phyloP scores from a whole-genome alignment of 2,888 invertebrate species.

The Norana najaformis region DNA sequence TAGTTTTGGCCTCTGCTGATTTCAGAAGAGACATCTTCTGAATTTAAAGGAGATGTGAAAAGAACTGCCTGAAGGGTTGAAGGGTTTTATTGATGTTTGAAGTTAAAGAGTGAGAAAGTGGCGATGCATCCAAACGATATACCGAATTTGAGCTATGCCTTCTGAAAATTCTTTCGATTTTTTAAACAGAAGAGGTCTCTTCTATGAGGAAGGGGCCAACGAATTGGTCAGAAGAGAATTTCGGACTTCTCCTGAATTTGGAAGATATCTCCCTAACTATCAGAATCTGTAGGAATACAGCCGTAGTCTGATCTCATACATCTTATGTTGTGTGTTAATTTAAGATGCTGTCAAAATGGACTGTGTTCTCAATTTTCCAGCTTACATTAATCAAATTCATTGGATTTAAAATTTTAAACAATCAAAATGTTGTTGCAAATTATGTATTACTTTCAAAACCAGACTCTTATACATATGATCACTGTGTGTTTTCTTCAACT shows the following conservation, averaged over 20 bases:
- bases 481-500: not conserved
- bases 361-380: not conserved
- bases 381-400: not conserved
- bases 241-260: not conserved
- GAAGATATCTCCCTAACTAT: not conserved
- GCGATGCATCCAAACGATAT: not conserved
- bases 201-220: not conserved
- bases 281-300: not conserved
- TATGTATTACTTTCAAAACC: not conserved
- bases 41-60: not conserved
- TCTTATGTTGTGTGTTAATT: not conserved
- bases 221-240: not conserved
- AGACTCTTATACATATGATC: too few species aligned
- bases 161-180: not conserved
- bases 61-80: not conserved
- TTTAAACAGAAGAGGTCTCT: not conserved
- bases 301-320: not conserved
- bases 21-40: not conserved
- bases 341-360: not conserved
- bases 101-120: not conserved
- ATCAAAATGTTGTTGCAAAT: not conserved
- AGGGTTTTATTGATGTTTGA: not conserved
- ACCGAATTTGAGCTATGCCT: not conserved
- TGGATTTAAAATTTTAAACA: not conserved
- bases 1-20: not conserved